These are phyloP conservation scores for Euphydryas editha DNA, from an alignment of 2,888 invertebrate species.

Conservation along the genomic window DNA sequence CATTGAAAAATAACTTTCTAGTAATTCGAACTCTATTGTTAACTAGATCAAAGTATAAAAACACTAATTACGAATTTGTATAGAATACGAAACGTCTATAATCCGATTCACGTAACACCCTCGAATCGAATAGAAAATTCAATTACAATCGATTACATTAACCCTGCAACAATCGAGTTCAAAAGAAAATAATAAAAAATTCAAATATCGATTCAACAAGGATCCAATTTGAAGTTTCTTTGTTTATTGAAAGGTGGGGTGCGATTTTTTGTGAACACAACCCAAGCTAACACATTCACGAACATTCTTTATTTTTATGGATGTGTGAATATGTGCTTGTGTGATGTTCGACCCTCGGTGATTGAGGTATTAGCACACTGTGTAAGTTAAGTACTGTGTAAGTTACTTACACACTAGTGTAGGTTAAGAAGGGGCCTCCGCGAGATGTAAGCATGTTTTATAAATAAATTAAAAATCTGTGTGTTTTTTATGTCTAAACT, in stretches of 20 bases:
- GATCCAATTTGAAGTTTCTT: slow-evolving; percentile 45
- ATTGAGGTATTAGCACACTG: slow-evolving; percentile 23
- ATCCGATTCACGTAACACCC: slow-evolving; percentile 10
- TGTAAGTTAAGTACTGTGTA: background rate
- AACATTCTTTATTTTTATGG: background rate
- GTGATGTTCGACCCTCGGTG: slow-evolving; percentile 27
- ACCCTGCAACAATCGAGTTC: slow-evolving; percentile 19
- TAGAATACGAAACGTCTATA: slow-evolving; percentile 7
- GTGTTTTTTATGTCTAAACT: no score
- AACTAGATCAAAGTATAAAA: slow-evolving; percentile 5
- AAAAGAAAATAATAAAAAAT: slow-evolving; percentile 46
- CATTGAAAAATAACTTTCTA: background rate
- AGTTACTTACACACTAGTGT: no score
- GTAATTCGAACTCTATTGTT: background rate
- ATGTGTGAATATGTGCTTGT: slow-evolving; percentile 9
- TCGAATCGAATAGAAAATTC: slow-evolving; percentile 25
- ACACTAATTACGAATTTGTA: slow-evolving; percentile 11
- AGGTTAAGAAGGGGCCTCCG: no score
- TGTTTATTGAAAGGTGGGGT: slow-evolving; percentile 44
- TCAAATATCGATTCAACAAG: slow-evolving; percentile 44
- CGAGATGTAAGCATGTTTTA: no score
- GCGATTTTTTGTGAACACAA: slow-evolving; percentile 34
- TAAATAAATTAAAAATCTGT: no score
- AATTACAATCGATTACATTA: slow-evolving; percentile 28
- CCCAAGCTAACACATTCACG: slow-evolving; percentile 14